Evolutionary conservation across 2,113 vertebrate genomes (phyloP).

Genomic region (Alces alces): DNA sequence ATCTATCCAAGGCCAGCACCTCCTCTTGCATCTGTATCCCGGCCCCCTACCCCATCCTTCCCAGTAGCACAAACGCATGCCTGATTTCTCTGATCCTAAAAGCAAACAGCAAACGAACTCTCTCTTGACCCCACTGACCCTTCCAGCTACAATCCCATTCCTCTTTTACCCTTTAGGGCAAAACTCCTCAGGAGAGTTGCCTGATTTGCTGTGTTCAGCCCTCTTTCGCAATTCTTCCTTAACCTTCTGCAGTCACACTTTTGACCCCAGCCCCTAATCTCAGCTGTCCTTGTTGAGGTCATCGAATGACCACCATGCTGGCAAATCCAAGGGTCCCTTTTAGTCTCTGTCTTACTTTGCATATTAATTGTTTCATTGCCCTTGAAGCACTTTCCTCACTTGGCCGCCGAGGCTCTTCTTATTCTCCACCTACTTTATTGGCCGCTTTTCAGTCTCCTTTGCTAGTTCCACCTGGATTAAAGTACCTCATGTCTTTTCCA

Average conservation of each 20-base stretch:
- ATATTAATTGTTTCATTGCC: not conserved
- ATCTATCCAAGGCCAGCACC: not conserved
- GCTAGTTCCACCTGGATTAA: not conserved
- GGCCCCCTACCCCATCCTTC: not conserved
- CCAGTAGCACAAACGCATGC: not conserved
- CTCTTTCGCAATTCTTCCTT: not conserved
- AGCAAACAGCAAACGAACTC: not conserved
- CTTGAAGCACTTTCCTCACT: not conserved
- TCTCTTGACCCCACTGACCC: not conserved
- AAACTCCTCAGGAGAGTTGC: not conserved
- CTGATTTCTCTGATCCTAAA: not conserved
- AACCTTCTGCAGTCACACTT: not conserved
- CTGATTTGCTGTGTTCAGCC: not conserved
- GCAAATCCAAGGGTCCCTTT: not conserved
- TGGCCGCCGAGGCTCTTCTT: not conserved
- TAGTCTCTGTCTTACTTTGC: not conserved
- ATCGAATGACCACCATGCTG: not conserved
- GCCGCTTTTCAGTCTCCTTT: not conserved
- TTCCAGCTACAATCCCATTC: not conserved
- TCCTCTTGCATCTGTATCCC: not conserved
- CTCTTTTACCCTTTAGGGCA: not conserved
- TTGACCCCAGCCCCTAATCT: not conserved
- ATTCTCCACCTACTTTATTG: not conserved
- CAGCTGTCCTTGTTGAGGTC: not conserved
- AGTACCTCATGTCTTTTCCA: not conserved